Base-by-base conservation (phyloP, 2,888 invertebrate genomes). In the Cordilura impudica region DNA sequence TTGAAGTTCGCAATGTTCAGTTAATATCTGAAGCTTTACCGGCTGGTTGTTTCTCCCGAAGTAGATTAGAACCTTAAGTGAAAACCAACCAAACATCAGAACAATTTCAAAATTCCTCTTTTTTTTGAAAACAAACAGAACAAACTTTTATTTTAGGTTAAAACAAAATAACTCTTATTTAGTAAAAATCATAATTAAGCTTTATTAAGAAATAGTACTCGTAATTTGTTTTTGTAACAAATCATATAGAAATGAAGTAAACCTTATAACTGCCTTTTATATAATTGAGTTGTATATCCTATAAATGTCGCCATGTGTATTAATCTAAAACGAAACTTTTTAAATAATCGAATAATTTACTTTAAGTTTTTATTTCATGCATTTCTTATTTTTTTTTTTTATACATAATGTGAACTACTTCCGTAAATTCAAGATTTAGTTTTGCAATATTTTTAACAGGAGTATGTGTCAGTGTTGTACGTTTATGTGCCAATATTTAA, bases 1-100 rank as follows among this genome's bases (percentile, higher is more conserved):
- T 90, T 1, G 97, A 98, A 89, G 97, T 98, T 2, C 92, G 93
- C 6, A 97, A 97, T 87, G 93, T 98, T 61, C 94, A 94, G 84
- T 93, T 94, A 63, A 97, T 98, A 83, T 91, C 94, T 1, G 93
- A 93, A 66, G 93, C 96, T 71, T 91, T 98, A 78, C 98, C 98
- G 0, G 95, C 96, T 0, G 91, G 92, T 0, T 98, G 98, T 89
- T 96, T 93, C 90, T 95, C 95, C 87, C 92, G 94, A 83, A 92
- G 94, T 65, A 93, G 93, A 80, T 91, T 97, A 43, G 97, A 97
- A 88, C 89, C 89, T 12, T 89, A 88, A 83, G 14, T 16, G 16
- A 12, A 29, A 54, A 18, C 19, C 43, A 65, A 56, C 63, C 73
- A 47, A 66, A 70, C 53, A 74, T 49, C 65, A 75, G 54, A 76